Evolutionary conservation across 2,113 vertebrate genomes (phyloP).

Genomic region (Columba janthina): DNA sequence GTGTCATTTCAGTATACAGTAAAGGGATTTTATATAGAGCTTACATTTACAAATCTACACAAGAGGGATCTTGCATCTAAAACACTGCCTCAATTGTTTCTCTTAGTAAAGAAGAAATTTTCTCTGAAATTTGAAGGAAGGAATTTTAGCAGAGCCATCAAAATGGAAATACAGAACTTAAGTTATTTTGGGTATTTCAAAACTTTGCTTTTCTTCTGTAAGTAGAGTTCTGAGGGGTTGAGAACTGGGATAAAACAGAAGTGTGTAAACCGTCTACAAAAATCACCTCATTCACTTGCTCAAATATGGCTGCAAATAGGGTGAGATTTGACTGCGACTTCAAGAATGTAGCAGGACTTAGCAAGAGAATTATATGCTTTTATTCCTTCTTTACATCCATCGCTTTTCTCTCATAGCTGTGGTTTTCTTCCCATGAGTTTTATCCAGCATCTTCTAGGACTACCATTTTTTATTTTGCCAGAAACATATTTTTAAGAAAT

Average conservation of each 20-base stretch:
- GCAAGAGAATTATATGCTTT: fast-evolving
- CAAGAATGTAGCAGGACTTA: neutral
- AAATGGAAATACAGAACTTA: neutral
- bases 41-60: neutral
- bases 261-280: neutral
- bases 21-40: neutral
- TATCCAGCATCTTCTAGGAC: neutral
- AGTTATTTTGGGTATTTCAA: neutral
- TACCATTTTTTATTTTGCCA: neutral
- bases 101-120: neutral
- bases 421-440: neutral
- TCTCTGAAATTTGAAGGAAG: neutral
- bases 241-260: neutral
- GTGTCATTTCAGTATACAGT: neutral
- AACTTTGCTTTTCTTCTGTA: neutral
- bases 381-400: neutral
- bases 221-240: fast-evolving
- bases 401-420: neutral
- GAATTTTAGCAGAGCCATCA: neutral
- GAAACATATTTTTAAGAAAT: neutral
- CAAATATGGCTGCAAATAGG: neutral
- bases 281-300: neutral
- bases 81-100: neutral
- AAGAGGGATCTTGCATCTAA: neutral
- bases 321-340: neutral